Evolutionary conservation across 2,113 vertebrate species (phyloP).

Genomic region (Myocastor coypus): DNA sequence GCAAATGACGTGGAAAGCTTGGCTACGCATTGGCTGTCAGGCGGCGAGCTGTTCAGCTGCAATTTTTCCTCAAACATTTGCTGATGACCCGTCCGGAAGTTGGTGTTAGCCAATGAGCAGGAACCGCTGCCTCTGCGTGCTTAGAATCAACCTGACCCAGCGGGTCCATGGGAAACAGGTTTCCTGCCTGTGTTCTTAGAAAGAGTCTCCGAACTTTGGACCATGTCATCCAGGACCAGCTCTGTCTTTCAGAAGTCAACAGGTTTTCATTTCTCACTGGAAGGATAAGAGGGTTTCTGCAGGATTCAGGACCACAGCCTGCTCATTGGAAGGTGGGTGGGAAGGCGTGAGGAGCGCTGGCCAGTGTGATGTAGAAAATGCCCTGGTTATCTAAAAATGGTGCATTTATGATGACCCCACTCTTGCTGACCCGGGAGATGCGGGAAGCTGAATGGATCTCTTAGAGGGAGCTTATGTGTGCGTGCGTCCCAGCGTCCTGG

Average conservation of each 20-base stretch:
- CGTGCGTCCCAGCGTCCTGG: not conserved
- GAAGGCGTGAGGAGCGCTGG: not conserved
- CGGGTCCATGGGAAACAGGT: not conserved
- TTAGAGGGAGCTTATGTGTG: not conserved
- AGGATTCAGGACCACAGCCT: not conserved
- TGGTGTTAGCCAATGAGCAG: conserved; percentile 20
- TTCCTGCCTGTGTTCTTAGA: not conserved
- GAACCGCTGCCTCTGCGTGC: not conserved
- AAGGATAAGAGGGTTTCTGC: not conserved
- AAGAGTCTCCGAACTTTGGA: conserved; percentile 1
- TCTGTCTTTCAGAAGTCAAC: not conserved
- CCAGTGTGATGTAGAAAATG: not conserved
- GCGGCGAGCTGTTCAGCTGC: not conserved
- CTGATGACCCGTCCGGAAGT: not conserved
- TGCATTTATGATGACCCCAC: conserved; percentile 34
- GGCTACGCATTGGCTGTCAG: not conserved
- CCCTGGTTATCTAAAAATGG: not conserved
- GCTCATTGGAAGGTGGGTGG: not conserved
- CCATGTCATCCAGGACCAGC: not conserved
- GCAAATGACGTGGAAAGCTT: not conserved
- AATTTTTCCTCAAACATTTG: not conserved
- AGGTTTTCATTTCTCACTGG: not conserved
- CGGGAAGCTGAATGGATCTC: not conserved
- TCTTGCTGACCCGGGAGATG: not conserved
- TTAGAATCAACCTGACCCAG: not conserved